Conservation (phyloP, 2,113 vertebrate genomes). For the Indicator indicator region DNA sequence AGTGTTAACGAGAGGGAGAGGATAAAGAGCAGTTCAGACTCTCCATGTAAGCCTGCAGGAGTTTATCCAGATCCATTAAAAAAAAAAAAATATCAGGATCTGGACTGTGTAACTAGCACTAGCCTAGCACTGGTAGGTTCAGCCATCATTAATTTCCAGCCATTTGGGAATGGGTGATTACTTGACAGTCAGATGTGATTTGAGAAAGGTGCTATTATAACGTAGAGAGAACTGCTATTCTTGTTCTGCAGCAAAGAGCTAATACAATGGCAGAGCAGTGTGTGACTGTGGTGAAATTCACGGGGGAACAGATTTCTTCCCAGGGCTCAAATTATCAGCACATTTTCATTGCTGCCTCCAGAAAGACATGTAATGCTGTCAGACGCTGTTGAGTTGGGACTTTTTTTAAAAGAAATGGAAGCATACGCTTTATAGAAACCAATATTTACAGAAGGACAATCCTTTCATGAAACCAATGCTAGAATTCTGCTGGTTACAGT, state of each 20-base stretch:
- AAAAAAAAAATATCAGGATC: neutral
- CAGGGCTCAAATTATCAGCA: constrained; percentile 75
- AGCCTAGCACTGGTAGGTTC: neutral
- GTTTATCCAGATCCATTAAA: neutral
- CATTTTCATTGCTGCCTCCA: constrained; percentile 65
- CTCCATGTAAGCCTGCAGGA: neutral
- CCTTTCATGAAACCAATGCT: constrained; percentile 49
- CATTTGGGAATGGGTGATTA: constrained; percentile 43
- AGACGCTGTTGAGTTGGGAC: constrained; percentile 68
- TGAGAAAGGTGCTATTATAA: constrained; percentile 42
- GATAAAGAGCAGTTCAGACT: neutral
- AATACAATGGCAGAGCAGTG: constrained; percentile 62
- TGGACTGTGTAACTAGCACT: neutral
- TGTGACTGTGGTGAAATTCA: constrained; percentile 62
- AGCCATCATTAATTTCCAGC: constrained; percentile 36
- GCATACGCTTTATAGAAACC: constrained; percentile 36
- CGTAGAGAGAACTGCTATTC: constrained; percentile 44
- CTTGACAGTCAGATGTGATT: constrained; percentile 26
- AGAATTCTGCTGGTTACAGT: constrained; percentile 27
- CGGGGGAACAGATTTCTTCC: constrained; percentile 60
- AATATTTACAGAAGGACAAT: constrained; percentile 64
- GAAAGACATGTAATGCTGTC: constrained; percentile 65
- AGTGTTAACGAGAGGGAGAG: neutral
- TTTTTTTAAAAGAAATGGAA: constrained; percentile 65
- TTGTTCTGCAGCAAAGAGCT: constrained; percentile 57